phyloP scores from a whole-genome alignment of 1,140 invertebrate genomes.

The Neodiprion lecontei region DNA sequence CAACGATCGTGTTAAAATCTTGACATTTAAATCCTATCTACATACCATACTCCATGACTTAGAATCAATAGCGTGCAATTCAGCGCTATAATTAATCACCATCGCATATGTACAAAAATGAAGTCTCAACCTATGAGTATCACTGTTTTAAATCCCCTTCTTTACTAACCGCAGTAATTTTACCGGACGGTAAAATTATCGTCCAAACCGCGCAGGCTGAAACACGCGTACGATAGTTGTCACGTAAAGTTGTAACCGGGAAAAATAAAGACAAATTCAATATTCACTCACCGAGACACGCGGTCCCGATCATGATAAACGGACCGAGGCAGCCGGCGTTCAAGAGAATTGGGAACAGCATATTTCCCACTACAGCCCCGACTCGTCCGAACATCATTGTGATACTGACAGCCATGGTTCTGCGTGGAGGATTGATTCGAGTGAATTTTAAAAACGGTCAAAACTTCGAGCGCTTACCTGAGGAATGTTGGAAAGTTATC shows the following conservation, averaged over 20 bases:
- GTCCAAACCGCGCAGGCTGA: not conserved
- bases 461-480: constrained; percentile 32
- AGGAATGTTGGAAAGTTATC: constrained; percentile 51
- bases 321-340: constrained; percentile 49
- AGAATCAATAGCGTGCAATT: too few relatives aligned
- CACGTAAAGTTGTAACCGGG: not conserved
- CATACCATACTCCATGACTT: too few relatives aligned
- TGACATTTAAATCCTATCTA: too few relatives aligned
- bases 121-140: too few relatives aligned
- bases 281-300: constrained; percentile 41
- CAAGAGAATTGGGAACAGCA: constrained; percentile 55
- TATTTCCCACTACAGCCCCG: constrained; percentile 55
- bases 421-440: constrained; percentile 35
- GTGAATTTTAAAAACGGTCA: not conserved
- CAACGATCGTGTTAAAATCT: too few relatives aligned
- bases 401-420: constrained; percentile 57
- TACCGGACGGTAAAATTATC: not conserved
- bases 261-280: too few relatives aligned
- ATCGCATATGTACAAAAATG: too few relatives aligned
- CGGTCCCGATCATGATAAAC: constrained; percentile 53
- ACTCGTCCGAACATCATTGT: constrained; percentile 55
- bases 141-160: too few relatives aligned
- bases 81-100: too few relatives aligned
- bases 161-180: not conserved
- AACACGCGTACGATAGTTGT: not conserved